These are phyloP conservation scores for Gavialis gangeticus DNA, from an alignment of 2,113 vertebrate species.

Conservation along the genomic window DNA sequence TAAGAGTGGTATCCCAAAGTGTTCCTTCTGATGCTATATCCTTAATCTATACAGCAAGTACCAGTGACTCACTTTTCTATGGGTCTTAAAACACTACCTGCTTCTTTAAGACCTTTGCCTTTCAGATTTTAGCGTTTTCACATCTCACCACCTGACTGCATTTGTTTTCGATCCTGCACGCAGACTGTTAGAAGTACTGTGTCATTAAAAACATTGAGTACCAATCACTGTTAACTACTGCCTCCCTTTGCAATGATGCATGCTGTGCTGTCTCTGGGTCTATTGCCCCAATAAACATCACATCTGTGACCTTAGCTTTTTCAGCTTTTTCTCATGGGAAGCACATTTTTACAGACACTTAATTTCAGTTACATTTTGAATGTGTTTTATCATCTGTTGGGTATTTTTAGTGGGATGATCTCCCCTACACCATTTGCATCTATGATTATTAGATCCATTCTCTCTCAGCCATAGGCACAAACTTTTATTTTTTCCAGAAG, in stretches of 20 bases:
- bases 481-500: no score
- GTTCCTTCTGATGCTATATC: not conserved
- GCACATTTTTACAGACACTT: not conserved
- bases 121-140: not conserved
- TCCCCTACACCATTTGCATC: not conserved
- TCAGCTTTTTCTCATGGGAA: constrained; percentile 23
- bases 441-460: not conserved
- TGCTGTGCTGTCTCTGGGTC: constrained; percentile 61
- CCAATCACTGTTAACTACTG: constrained; percentile 37
- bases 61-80: not conserved
- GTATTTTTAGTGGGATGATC: not conserved
- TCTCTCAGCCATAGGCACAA: not conserved
- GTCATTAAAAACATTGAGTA: constrained; percentile 35
- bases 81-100: not conserved
- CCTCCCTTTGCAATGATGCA: constrained; percentile 57
- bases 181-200: not conserved
- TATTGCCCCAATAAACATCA: constrained; percentile 72
- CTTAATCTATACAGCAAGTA: not conserved
- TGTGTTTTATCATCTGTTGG: constrained; percentile 8
- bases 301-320: constrained; percentile 61
- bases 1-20: constrained; percentile 2
- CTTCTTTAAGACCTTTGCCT: constrained; percentile 15
- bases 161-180: constrained; percentile 35
- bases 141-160: not conserved
- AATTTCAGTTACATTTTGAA: constrained; percentile 30